Evolutionary conservation across 1,140 invertebrate genomes (phyloP), one percentile per base, ranked within the genome.

Genomic region (Anadara kagoshimensis): DNA sequence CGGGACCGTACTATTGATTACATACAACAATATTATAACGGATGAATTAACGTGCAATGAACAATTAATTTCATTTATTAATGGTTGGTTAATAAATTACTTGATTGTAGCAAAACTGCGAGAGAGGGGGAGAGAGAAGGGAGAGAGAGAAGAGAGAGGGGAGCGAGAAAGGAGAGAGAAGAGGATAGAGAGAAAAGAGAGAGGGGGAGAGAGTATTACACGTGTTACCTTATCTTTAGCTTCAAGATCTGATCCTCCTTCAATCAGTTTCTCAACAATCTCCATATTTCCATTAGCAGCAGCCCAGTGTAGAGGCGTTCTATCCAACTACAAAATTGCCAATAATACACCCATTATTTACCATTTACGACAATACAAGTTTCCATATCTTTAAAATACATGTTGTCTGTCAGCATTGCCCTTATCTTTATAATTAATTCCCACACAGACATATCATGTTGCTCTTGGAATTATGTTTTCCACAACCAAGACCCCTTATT

Each of bases 221-320:
- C 7, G 29, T 36, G 29, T 47, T 76, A 88, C 87, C 82, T 88
- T 88, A 63, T 88, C 87, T 69, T 81, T 82, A 14, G 81, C 79
- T 58, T 87, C 85, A 2, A 87, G 61, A 68, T 88, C 87, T 49
- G 85, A 84, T 12, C 84, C 83, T 54, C 71, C 64, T 45, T 86
- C 81, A 18, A 88, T 63, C 11, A 88, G 72, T 14, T 80, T 72
- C 58, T 87, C 81, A 44, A 85, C 81, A 22, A 83, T 78, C 16
- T 80, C 78, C 18, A 82, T 59, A 62, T 88, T 83, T 5, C 86
- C 86, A 74, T 87, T 87, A 20, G 87, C 87, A 12, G 85, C 81
- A 22, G 87, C 86, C 83, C 85, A 87, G 66, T 88, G 87, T 7
- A 88, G 71, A 10, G 86, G 82, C 10, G 86, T 88, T 41, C 87